phyloP scores from a whole-genome alignment of 2,888 invertebrate species.

The Spisula subtruncata region DNA sequence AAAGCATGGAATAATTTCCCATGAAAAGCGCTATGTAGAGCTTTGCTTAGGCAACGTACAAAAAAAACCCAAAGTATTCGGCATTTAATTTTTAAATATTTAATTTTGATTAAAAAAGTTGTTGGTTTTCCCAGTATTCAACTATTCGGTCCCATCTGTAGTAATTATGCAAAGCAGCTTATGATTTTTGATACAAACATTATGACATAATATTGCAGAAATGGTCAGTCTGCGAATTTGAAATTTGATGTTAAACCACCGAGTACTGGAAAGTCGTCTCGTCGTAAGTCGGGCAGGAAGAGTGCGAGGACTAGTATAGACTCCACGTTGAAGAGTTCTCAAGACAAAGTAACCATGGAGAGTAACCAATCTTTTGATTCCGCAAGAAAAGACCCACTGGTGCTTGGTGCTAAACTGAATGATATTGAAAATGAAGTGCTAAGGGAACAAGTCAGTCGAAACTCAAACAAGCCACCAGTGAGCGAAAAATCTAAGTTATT shows the following conservation, averaged over 20 bases:
- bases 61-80: no score
- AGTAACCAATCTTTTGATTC: not conserved
- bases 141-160: no score
- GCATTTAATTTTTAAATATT: no score
- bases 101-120: no score
- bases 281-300: constrained; percentile 63
- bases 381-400: constrained; percentile 32
- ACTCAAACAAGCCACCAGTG: not conserved
- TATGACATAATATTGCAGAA: constrained; percentile 1
- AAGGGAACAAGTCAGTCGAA: constrained; percentile 24
- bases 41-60: no score
- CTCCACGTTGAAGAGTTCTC: constrained; percentile 1
- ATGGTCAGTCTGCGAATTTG: not conserved
- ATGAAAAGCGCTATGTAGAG: no score
- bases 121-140: no score
- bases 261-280: constrained; percentile 54
- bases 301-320: constrained; percentile 53
- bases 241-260: constrained; percentile 55
- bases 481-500: constrained; percentile 36
- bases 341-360: constrained; percentile 1
- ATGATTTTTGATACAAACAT: not conserved
- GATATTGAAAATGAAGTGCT: constrained; percentile 66
- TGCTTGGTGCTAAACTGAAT: constrained; percentile 63
- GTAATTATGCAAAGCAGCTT: no score
- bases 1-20: no score